phyloP scores from a whole-genome alignment of 2,888 invertebrate genomes.

The Lacanobia oleracea region DNA sequence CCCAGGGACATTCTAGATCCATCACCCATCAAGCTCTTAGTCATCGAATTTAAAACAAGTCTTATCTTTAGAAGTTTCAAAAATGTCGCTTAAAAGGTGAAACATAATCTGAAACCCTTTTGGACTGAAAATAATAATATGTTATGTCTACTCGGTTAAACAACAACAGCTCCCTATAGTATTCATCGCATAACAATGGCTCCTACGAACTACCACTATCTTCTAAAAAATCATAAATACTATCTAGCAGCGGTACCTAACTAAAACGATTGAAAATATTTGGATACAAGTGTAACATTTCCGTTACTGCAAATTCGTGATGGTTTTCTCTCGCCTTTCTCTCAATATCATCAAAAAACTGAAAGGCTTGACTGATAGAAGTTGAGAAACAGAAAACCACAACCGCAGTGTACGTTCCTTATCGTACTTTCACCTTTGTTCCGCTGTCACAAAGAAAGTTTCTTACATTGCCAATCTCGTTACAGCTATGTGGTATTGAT shows the following conservation, averaged over 20 bases:
- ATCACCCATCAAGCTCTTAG: background rate
- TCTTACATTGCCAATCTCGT: conserved; percentile 29
- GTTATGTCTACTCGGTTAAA: background rate
- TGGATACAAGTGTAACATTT: conserved; percentile 12
- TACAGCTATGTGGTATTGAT: conserved; percentile 20
- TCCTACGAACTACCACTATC: background rate
- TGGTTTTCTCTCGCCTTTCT: conserved; percentile 69
- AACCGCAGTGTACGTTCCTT: conserved; percentile 56
- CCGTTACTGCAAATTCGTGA: conserved; percentile 40
- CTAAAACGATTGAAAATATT: background rate
- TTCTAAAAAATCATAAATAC: background rate
- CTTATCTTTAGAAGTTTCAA: background rate
- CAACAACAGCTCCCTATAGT: background rate
- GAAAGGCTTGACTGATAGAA: conserved; percentile 39
- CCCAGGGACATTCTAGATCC: background rate
- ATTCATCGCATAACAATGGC: background rate
- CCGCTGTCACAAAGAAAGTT: conserved; percentile 55
- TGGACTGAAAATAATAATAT: background rate
- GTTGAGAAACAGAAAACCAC: conserved; percentile 57
- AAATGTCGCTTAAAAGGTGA: background rate
- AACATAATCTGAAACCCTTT: background rate
- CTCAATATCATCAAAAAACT: conserved; percentile 63
- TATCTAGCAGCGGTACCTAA: background rate
- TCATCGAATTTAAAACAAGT: background rate
- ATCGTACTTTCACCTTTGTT: conserved; percentile 72